A percentile compares a stretch with the other conserved stretches of the same genome.
Conservation (phyloP, 2,888 invertebrate genomes). For the Actias luna region DNA sequence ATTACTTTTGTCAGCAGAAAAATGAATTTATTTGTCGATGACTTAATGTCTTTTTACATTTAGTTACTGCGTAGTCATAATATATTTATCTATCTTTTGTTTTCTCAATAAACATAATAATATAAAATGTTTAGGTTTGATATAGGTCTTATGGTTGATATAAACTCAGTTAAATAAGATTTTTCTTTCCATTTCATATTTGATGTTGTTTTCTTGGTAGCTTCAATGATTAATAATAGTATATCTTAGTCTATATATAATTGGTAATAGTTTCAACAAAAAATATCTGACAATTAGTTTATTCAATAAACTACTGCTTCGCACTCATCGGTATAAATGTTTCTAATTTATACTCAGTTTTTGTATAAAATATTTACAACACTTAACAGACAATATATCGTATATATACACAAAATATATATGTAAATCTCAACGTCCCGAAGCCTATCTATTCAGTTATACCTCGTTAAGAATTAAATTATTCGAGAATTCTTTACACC, state of each 20-base stretch:
- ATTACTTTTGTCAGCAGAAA: conserved; percentile 81
- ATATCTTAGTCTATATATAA: too few relatives aligned
- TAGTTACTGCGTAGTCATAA: conserved; percentile 17
- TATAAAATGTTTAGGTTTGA: neutral
- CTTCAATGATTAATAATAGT: too few relatives aligned
- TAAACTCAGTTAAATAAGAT: too few relatives aligned
- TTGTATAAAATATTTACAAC: too few relatives aligned
- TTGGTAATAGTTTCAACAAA: too few relatives aligned
- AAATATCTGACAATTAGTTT: neutral
- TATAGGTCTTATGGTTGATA: too few relatives aligned
- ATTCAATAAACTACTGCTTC: neutral
- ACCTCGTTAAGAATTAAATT: conserved; percentile 7
- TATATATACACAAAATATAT: neutral
- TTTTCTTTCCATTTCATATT: too few relatives aligned
- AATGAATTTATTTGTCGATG: conserved; percentile 72
- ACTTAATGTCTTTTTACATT: conserved; percentile 33
- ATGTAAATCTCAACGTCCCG: conserved; percentile 8
- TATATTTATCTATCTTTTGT: conserved; percentile 25
- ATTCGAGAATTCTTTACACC: conserved; percentile 10
- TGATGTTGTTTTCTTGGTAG: too few relatives aligned
- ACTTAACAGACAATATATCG: too few relatives aligned
- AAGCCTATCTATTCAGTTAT: conserved; percentile 7
- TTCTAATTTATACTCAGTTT: too few relatives aligned
- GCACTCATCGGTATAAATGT: neutral
- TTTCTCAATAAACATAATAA: neutral